Base-by-base conservation (phyloP, 2,797 vertebrate genomes). In the Cercopithecus mitis region DNA sequence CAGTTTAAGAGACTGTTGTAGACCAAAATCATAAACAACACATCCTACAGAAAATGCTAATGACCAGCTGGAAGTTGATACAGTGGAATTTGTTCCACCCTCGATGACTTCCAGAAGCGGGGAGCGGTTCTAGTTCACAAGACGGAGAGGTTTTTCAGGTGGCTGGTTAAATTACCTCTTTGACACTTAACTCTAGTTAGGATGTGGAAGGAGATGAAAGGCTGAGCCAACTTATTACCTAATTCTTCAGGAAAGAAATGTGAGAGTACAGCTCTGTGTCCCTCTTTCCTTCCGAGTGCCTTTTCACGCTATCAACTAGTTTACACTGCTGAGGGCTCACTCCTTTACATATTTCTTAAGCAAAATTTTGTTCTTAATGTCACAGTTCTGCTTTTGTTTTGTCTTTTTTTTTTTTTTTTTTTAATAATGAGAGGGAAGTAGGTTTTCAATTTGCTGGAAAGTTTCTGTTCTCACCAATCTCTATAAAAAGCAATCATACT, bases 161-260 rank as follows among this genome's bases (percentile, higher is more conserved):
- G 91, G 33, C 79, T 0, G 5, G 58, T 79, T 95, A 91, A 96
- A 95, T 98, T 79, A 81, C 91, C 77, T 96, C 92, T 85, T 81
- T 83, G 67, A 95, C 84, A 90, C 33, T 45, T 94, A 90, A 88
- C 52, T 93, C 57, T 45, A 91, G 61, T 77, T 92, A 47, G 20
- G 79, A 45, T 20, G n/a, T 36, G 58, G 73, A 96, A 86, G 19
- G 0, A 5, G 30, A 36, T 58, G 24, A 41, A 67, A 76, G 27
- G 17, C 43, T 41, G 22, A 83, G 24, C 61, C 70, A 95, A 85
- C 45, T 70, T 67, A 85, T 43, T 70, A 43, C 73, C 70, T 95
- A 84, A 97, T 84, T 94, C 90, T 93, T 95, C 58, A 84, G 92
- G 20, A 94, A 75, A 92, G 92, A 92, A 96, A 92, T 52, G 4